Percentiles rank a stretch among this genome's conserved stretches.
Evolutionary conservation across 1,140 invertebrate species (phyloP).

Genomic region (Mamestra configurata): DNA sequence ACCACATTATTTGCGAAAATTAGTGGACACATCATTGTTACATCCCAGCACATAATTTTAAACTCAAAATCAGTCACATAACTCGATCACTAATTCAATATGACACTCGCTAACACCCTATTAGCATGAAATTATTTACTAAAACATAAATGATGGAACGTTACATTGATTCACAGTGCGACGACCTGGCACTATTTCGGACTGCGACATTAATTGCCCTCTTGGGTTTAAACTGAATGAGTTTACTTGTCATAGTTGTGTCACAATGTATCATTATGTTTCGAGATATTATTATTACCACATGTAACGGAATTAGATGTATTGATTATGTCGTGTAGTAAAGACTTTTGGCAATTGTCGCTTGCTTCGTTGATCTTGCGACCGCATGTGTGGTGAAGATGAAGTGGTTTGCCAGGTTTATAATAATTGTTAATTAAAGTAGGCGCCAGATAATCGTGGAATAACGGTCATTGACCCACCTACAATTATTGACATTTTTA

Average conservation of each 20-base stretch:
- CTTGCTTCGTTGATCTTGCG: too few species aligned
- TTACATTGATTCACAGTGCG: conserved; percentile 40
- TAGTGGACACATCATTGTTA: not conserved
- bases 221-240: conserved; percentile 16
- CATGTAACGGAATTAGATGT: not conserved
- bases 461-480: too few species aligned
- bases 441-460: too few species aligned
- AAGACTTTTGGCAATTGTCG: too few species aligned
- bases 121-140: conserved; percentile 18
- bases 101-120: not conserved
- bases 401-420: too few species aligned
- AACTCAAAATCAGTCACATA: conserved; percentile 9
- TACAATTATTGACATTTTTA: too few species aligned
- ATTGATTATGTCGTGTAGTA: not conserved
- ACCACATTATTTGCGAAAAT: too few species aligned
- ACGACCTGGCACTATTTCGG: conserved; percentile 59
- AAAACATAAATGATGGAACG: conserved; percentile 20
- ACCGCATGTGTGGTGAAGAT: too few species aligned
- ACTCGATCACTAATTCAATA: conserved; percentile 9
- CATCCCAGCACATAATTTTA: not conserved
- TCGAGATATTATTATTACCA: conserved; percentile 1
- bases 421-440: too few species aligned
- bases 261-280: conserved; percentile 6
- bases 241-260: conserved; percentile 16
- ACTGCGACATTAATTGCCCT: conserved; percentile 64